Conservation (phyloP, 2,113 vertebrate species). For the Tylochromis polylepis region DNA sequence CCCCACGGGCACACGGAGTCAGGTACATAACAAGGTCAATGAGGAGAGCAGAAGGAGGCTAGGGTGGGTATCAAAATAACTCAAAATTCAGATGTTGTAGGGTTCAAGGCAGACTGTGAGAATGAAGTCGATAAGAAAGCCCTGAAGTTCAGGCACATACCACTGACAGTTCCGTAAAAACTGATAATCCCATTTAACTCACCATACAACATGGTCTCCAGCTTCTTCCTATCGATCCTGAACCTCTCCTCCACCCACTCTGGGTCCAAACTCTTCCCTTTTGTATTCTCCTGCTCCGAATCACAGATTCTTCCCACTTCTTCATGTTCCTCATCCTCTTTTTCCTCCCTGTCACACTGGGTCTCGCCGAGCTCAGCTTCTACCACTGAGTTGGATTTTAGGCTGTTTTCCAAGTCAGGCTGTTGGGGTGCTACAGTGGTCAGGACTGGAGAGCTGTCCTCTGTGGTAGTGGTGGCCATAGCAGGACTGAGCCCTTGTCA, state of each 20-base stretch:
- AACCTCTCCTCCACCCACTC: slow-evolving; percentile 79
- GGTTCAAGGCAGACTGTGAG: background rate
- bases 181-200: slow-evolving; percentile 27
- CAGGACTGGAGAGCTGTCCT: slow-evolving; percentile 48
- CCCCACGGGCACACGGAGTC: background rate
- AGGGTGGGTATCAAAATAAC: background rate
- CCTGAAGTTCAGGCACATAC: background rate
- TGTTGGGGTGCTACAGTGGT: slow-evolving; percentile 35
- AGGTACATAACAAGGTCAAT: slow-evolving; percentile 10
- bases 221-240: slow-evolving; percentile 79
- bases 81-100: background rate
- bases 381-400: slow-evolving; percentile 31
- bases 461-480: slow-evolving; percentile 62
- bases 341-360: slow-evolving; percentile 16
- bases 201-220: slow-evolving; percentile 78
- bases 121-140: background rate
- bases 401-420: slow-evolving; percentile 41
- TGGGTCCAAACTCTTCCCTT: slow-evolving; percentile 45
- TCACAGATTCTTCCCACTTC: slow-evolving; percentile 29
- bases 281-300: background rate
- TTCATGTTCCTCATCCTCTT: slow-evolving; percentile 62
- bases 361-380: slow-evolving; percentile 34
- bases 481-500: slow-evolving; percentile 68
- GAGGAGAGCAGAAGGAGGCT: background rate
- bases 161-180: background rate